Base-by-base conservation (phyloP, 2,888 invertebrate species). In the Cheilosia vulpina region DNA sequence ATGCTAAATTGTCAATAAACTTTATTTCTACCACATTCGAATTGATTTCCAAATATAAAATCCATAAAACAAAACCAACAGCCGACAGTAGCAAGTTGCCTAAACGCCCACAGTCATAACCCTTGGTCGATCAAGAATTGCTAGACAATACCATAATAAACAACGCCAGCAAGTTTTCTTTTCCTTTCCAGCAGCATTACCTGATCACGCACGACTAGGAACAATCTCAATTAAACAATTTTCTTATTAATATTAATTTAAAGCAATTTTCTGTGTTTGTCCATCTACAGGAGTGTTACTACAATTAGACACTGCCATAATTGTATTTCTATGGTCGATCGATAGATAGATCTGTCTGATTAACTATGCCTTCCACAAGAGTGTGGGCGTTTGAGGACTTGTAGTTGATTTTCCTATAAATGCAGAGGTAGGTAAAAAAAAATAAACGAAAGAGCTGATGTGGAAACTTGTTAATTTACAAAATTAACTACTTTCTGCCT, bases 231-330 rank as follows among this genome's bases (percentile, higher is more conserved):
- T 84, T 79, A 78, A 84, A 79, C 68, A 79, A 63, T 84, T 79
- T 80, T 76, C 84, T 47, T 75, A 79, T 84, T 84, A 75, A 69
- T 84, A 73, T 69, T 84, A 79, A 84, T 79, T 75, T 63, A 63
- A 45, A 58, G 75, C 84, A 79, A 80, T 84, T 84, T 65, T 79
- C 65, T 65, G 63, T 58, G 65, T 50, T 57, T 71, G 68, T 71
- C 69, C 79, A 75, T 71, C 57, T 78, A 52, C 34, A 68, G 78
- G 73, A 78, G 83, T 78, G 79, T 79, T 75, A 68, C 58, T 65
- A 45, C 79, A 84, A 79, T 75, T 79, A 83, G 68, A 79, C 52
- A 63, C 63, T 41, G 60, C 79, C 83, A 79, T 83, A 79, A 68
- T 79, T 68, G 73, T 79, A 27, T 24, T 52, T 66, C 52, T 52